These are phyloP conservation scores for Macrosteles quadrilineatus DNA, from an alignment of 1,140 invertebrate genomes.

Conservation along the genomic window DNA sequence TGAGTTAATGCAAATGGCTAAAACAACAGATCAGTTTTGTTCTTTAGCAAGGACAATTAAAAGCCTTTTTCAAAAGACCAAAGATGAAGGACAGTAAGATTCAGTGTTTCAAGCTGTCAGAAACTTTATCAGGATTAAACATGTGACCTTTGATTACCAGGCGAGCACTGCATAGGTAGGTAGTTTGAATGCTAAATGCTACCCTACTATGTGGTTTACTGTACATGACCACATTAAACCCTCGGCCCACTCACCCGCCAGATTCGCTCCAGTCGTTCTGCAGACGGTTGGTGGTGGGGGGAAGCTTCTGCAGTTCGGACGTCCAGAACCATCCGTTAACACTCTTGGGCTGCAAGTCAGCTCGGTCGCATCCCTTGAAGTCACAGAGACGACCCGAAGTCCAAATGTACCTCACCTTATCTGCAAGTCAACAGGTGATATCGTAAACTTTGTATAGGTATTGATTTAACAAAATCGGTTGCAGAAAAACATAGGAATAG, in stretches of 20 bases:
- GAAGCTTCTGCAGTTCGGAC: conserved; percentile 43
- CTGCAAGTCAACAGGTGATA: conserved; percentile 64
- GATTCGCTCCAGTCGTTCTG: conserved; percentile 50
- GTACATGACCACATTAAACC: no score
- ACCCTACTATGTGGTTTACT: no score
- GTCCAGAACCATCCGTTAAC: conserved; percentile 52
- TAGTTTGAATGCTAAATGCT: no score
- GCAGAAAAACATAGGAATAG: conserved; percentile 74
- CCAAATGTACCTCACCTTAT: conserved; percentile 45
- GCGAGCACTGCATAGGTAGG: no score
- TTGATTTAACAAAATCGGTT: conserved; percentile 78
- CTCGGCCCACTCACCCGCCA: conserved; percentile 49
- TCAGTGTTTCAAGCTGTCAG: no score
- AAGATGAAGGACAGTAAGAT: no score
- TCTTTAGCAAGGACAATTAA: no score
- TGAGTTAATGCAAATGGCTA: no score
- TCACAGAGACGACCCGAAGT: conserved; percentile 50
- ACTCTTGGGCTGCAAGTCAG: conserved; percentile 45
- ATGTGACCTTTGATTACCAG: no score
- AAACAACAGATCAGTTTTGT: no score
- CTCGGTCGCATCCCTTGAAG: conserved; percentile 47
- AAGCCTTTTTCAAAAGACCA: no score
- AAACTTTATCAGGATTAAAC: no score
- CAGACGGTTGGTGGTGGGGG: conserved; percentile 45
- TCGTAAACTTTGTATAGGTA: conserved; percentile 75